phyloP scores from a whole-genome alignment of 2,113 vertebrate genomes.

The Helogale parvula region DNA sequence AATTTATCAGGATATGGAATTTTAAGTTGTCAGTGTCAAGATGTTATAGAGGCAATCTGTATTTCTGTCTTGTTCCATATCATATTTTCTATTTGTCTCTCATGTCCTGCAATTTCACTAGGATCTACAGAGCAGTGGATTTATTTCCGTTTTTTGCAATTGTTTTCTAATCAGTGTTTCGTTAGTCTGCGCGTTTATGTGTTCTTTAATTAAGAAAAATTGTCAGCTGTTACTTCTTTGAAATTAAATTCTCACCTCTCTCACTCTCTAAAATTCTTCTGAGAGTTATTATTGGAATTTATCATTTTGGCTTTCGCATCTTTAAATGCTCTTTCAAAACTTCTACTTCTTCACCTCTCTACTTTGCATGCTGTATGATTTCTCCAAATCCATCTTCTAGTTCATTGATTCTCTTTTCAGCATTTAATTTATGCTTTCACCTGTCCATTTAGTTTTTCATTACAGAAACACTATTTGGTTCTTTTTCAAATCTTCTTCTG shows the following conservation, averaged over 20 bases:
- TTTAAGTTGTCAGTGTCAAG: not conserved
- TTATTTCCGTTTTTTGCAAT: constrained; percentile 5
- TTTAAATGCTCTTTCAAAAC: not conserved
- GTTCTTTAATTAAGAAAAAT: not conserved
- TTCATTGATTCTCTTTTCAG: not conserved
- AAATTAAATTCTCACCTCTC: not conserved
- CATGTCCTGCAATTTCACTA: not conserved
- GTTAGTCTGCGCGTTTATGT: not conserved
- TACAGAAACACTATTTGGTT: not conserved
- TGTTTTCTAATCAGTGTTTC: not conserved
- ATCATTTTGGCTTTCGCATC: not conserved
- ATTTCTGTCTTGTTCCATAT: not conserved
- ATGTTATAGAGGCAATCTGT: not conserved
- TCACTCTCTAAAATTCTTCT: not conserved
- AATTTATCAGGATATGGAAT: not conserved
- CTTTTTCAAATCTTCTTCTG: not conserved
- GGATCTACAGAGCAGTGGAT: not conserved
- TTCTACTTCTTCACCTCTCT: not conserved
- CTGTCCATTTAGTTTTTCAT: not conserved
- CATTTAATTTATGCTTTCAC: not conserved
- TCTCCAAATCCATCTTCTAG: not conserved
- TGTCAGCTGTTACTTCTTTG: not conserved
- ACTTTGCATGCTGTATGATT: not conserved
- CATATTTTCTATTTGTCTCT: not conserved
- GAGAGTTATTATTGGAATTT: not conserved